Percentiles rank a stretch among this genome's conserved stretches.
Evolutionary conservation across 2,797 vertebrate species (phyloP).

Genomic region (Phataginus tricuspis): DNA sequence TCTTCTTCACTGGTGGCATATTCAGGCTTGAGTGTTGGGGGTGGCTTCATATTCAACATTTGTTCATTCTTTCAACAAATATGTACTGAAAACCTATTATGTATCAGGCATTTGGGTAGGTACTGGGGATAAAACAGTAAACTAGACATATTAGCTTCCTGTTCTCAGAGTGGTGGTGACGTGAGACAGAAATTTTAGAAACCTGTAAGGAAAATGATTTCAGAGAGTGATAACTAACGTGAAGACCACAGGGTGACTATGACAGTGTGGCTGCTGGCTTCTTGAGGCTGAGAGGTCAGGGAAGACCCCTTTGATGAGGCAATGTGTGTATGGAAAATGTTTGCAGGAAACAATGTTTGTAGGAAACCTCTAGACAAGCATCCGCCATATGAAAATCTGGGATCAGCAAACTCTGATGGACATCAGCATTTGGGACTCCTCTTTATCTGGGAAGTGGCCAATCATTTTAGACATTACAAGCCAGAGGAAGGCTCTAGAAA

Average conservation of each 20-base stretch:
- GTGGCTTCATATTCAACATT: not conserved
- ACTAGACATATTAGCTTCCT: not conserved
- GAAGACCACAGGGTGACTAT: not conserved
- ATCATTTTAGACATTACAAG: not conserved
- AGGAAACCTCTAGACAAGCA: not conserved
- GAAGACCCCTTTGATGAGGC: not conserved
- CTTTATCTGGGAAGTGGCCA: not conserved
- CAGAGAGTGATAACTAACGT: not conserved
- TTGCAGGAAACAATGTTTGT: too few species aligned
- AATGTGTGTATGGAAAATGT: not conserved
- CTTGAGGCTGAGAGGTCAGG: not conserved
- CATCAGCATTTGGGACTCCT: not conserved
- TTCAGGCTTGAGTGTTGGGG: not conserved
- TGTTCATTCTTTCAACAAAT: conserved; percentile 5
- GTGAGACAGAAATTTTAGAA: not conserved
- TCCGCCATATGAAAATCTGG: not conserved
- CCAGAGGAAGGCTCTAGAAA: not conserved
- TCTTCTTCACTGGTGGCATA: not conserved
- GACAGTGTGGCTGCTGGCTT: not conserved
- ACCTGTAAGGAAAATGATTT: not conserved
- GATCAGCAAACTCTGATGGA: not conserved
- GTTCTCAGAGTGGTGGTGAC: not conserved
- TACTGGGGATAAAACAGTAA: not conserved
- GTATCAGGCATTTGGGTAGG: not conserved
- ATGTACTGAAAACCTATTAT: not conserved